phyloP scores from a whole-genome alignment of 2,113 vertebrate genomes.

The Dendrocopos noguchii region DNA sequence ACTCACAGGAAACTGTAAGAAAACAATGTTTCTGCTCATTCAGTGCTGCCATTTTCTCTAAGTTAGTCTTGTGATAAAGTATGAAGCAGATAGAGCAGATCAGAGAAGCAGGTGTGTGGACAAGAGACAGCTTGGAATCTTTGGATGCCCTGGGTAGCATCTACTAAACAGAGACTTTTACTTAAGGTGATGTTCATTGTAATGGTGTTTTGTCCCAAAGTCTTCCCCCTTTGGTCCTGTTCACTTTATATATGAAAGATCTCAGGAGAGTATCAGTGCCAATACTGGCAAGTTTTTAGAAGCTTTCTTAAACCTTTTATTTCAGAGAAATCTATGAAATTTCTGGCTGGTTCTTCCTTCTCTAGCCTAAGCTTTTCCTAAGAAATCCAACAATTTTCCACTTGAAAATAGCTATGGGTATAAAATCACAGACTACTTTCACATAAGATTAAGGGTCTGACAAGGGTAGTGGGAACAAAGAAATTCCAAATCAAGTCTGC shows the following conservation, averaged over 20 bases:
- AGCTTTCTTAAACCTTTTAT: slow-evolving; percentile 29
- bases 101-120: background rate
- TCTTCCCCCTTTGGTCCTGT: background rate
- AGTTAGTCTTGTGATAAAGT: too few species aligned
- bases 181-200: background rate
- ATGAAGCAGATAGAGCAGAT: background rate
- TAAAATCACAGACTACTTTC: slow-evolving; percentile 44
- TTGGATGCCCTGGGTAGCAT: background rate
- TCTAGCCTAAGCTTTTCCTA: slow-evolving; percentile 25
- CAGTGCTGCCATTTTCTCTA: too few species aligned
- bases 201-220: background rate
- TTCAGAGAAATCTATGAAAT: slow-evolving; percentile 34
- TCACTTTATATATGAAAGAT: background rate
- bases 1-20: too few species aligned
- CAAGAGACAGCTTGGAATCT: background rate
- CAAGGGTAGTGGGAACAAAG: slow-evolving; percentile 48
- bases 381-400: slow-evolving; percentile 45
- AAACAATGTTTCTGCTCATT: too few species aligned
- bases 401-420: slow-evolving; percentile 35
- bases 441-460: slow-evolving; percentile 49
- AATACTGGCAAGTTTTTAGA: slow-evolving; percentile 2
- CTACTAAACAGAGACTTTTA: background rate
- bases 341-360: background rate
- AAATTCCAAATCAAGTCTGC: slow-evolving; percentile 54
- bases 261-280: background rate